Percentiles rank a stretch among this genome's conserved stretches.
These are phyloP conservation scores for Sciurus niger DNA, from an alignment of 2,113 vertebrate genomes.

Conservation along the genomic window DNA sequence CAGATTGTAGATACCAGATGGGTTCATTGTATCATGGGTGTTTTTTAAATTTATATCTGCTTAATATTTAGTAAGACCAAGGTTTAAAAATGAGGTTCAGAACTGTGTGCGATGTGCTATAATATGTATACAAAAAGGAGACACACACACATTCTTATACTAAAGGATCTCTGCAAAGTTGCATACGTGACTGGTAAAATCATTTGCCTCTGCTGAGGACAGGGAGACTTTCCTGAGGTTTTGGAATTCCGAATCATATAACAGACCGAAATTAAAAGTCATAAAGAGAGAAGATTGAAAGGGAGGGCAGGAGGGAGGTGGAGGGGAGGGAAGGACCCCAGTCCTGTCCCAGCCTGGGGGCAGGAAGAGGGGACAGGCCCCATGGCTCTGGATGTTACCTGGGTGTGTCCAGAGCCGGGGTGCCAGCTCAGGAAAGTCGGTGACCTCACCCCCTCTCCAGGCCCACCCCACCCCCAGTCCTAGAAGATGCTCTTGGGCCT, in stretches of 20 bases:
- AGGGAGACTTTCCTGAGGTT: not conserved
- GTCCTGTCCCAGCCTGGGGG: not conserved
- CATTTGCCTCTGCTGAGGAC: not conserved
- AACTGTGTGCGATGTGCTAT: not conserved
- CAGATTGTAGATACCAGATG: not conserved
- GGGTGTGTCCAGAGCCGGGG: not conserved
- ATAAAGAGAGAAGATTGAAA: not conserved
- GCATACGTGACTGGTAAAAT: not conserved
- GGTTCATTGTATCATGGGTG: not conserved
- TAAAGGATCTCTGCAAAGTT: not conserved
- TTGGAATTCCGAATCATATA: not conserved
- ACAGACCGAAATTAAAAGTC: not conserved
- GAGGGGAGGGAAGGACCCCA: rapidly evolving
- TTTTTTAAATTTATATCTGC: not conserved
- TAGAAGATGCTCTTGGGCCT: rapidly evolving
- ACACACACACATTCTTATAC: too few species aligned
- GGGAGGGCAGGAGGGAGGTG: rapidly evolving
- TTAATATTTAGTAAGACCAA: not conserved
- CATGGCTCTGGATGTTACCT: rapidly evolving
- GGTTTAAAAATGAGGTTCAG: not conserved
- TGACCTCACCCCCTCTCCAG: not conserved
- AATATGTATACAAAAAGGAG: not conserved
- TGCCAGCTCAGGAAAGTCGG: not conserved
- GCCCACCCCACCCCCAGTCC: not conserved
- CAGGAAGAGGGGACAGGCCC: not conserved